Base-by-base conservation (phyloP, 2,797 vertebrate species). In the Centropyge bicolor region DNA sequence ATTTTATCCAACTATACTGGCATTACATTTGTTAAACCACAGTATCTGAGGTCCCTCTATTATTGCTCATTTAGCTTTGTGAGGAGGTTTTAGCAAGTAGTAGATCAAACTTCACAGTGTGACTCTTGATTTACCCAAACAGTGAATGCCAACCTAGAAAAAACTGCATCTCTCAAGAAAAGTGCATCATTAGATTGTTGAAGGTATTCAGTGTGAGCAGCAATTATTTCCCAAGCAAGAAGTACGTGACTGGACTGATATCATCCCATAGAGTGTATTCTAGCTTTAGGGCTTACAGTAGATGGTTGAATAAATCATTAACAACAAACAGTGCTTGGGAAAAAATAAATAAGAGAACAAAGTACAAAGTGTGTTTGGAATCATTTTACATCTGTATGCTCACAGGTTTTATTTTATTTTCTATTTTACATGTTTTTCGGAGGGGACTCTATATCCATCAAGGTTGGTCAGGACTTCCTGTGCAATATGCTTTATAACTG, bases 401-500 rank as follows among this genome's bases (percentile, higher is more conserved):
- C 45, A 52, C 61, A 78, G 63, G 74, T 82, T 83, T 66, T 74
- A 20, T 76, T 74, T 85, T 41, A 14, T 74, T 80, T 84, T 73
- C 62, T 76, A 72, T 83, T 82, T 76, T 59, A 75, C 62, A 67
- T 60, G 17, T 45, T 72, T 78, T 76, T 56, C 64, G 36, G 61
- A 78, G 80, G 68, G 76, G 76, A 74, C 71, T 87, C 65, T 81
- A 72, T 81, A 65, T 91, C 71, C 80, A 73, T 84, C 45, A 31
- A 82, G 70, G 62, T 79, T 86, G 83, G 87, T 89, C 85, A 83
- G 85, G 84, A 88, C 90, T 89, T 91, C 87, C 87, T 90, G 93
- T 94, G 92, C 91, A 92, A 94, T 93, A 93, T 92, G 74, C 87
- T 95, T 91, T 92, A 86, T 90, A 86, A 84, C 76, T 88, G 86